Conservation (phyloP, 2,797 vertebrate species). For the Adrianichthys oophorus region DNA sequence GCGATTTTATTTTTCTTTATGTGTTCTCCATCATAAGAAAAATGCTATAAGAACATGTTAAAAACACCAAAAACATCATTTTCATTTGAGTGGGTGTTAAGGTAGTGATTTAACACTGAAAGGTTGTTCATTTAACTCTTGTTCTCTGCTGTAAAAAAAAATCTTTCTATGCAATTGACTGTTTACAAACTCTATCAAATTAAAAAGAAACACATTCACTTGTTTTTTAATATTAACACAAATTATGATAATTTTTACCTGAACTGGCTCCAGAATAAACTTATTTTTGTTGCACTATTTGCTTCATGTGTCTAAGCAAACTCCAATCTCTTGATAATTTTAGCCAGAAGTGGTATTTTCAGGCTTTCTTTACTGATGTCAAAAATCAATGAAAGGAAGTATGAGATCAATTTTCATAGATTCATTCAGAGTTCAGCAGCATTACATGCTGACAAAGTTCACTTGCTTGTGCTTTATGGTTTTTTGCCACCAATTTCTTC, state of each 20-base stretch:
- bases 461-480: slow-evolving; percentile 40
- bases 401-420: slow-evolving; percentile 32
- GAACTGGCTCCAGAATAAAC: slow-evolving; percentile 66
- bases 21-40: no score
- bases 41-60: no score
- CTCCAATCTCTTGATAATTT: not conserved
- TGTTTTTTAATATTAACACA: slow-evolving; percentile 47
- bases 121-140: no score
- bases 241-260: slow-evolving; percentile 45
- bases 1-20: no score
- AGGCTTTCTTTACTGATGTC: slow-evolving; percentile 27
- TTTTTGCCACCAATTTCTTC: slow-evolving; percentile 36
- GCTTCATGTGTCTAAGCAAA: no score
- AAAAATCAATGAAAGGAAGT: slow-evolving; percentile 19
- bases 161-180: no score
- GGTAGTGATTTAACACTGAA: no score
- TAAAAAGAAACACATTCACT: no score
- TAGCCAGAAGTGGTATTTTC: slow-evolving; percentile 16
- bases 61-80: no score
- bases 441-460: slow-evolving; percentile 37
- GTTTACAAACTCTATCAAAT: no score
- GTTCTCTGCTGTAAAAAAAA: no score
- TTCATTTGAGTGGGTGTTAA: no score
- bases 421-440: slow-evolving; percentile 41
- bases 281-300: slow-evolving; percentile 1